Percentiles rank a stretch among this genome's conserved stretches.
phyloP scores from a whole-genome alignment of 2,113 vertebrate genomes.

The Capra hircus region DNA sequence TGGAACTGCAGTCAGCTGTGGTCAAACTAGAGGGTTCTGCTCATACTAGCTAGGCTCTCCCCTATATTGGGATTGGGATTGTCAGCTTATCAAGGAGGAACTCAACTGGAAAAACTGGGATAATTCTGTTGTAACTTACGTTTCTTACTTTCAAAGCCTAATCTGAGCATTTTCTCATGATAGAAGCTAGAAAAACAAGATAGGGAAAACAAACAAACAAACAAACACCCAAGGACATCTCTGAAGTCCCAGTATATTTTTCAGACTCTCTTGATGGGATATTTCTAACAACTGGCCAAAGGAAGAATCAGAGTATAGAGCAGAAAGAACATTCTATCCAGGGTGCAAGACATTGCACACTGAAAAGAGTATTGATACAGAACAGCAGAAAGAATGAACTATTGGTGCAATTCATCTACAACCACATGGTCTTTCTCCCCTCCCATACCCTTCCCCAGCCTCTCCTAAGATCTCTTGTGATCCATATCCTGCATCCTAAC shows the following conservation, averaged over 20 bases:
- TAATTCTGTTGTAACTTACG: not conserved
- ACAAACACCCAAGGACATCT: not conserved
- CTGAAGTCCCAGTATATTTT: not conserved
- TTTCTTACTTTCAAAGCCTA: not conserved
- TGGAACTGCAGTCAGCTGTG: not conserved
- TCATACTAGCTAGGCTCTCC: not conserved
- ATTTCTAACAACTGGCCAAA: not conserved
- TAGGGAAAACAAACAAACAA: not conserved
- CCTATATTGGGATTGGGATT: not conserved
- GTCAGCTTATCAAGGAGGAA: not conserved
- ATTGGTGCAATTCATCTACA: not conserved
- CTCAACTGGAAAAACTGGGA: not conserved
- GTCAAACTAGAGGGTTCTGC: not conserved
- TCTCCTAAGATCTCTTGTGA: not conserved
- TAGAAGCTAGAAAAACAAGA: not conserved
- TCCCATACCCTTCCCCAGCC: rapidly evolving
- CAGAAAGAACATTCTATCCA: not conserved
- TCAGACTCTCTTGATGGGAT: not conserved
- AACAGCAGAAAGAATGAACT: not conserved
- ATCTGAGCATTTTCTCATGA: not conserved
- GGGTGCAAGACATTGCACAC: not conserved
- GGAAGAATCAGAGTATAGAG: not conserved
- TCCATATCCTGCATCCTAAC: not conserved
- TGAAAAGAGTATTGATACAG: not conserved
- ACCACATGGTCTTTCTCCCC: not conserved